Evolutionary conservation across 2,113 vertebrate genomes (phyloP).

Genomic region (Circaetus cinerascens): DNA sequence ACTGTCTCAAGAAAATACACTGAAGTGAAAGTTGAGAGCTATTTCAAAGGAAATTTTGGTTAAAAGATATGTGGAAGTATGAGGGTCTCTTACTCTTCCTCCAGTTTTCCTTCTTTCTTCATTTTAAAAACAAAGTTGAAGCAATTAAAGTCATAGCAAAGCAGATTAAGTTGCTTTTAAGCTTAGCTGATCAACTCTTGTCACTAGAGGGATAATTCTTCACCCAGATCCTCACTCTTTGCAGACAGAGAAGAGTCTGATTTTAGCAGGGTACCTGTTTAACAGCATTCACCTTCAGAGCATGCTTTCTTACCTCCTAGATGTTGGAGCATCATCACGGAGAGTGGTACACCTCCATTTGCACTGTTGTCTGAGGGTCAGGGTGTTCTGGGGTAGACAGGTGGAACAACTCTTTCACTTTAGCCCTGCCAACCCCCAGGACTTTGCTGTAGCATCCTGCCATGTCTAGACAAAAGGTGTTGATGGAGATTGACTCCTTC

Average conservation of each 20-base stretch:
- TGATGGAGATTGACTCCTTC: neutral
- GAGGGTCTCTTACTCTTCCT: neutral
- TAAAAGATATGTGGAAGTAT: neutral
- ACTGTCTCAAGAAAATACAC: neutral
- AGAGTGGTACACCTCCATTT: neutral
- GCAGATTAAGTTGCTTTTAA: neutral
- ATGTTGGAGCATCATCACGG: neutral
- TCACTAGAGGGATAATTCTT: neutral
- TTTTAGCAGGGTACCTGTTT: neutral
- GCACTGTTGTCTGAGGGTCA: neutral
- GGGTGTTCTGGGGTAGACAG: neutral
- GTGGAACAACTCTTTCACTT: neutral
- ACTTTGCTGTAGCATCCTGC: neutral
- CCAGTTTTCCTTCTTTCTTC: neutral
- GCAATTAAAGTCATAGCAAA: neutral
- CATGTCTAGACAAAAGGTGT: neutral
- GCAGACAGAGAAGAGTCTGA: neutral
- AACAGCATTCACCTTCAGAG: neutral
- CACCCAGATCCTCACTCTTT: neutral
- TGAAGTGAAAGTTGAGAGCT: neutral
- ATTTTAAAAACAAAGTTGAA: neutral
- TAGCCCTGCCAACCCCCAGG: neutral
- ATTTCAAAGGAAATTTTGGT: neutral
- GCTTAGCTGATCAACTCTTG: neutral
- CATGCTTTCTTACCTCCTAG: neutral